These are phyloP conservation scores for Timandra comae DNA, from an alignment of 2,888 invertebrate genomes.

Conservation along the genomic window DNA sequence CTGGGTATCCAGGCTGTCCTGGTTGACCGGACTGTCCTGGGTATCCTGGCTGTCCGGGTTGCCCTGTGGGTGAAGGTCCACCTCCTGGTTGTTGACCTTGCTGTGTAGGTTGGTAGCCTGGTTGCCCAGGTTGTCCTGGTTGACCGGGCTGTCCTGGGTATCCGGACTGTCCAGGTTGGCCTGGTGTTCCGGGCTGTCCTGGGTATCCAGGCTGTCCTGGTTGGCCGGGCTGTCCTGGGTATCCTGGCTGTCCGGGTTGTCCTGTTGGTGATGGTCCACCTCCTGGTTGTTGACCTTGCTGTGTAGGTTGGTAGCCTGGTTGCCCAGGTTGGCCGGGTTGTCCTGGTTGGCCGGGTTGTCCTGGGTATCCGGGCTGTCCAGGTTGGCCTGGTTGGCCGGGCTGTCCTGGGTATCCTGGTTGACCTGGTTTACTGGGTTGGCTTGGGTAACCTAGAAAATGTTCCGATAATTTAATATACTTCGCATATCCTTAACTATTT, in stretches of 20 bases:
- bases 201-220: slow-evolving; percentile 18
- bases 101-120: slow-evolving; percentile 7
- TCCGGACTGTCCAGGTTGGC: slow-evolving; percentile 22
- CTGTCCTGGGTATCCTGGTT: slow-evolving; percentile 28
- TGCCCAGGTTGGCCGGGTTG: slow-evolving; percentile 31
- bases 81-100: slow-evolving; percentile 24
- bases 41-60: slow-evolving; percentile 23
- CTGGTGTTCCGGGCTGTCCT: slow-evolving; percentile 23
- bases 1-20: slow-evolving; percentile 12
- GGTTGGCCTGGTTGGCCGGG: slow-evolving; percentile 63
- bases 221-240: slow-evolving; percentile 15
- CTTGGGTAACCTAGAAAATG: slow-evolving; percentile 20
- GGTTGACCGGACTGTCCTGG: slow-evolving; percentile 31
- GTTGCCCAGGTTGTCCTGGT: slow-evolving; percentile 7
- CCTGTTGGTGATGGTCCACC: too few relatives aligned
- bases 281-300: slow-evolving; percentile 12
- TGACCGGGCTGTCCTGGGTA: slow-evolving; percentile 22
- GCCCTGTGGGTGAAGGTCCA: slow-evolving; percentile 14
- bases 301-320: slow-evolving; percentile 11
- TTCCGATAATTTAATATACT: slow-evolving; percentile 23
- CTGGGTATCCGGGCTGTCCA: slow-evolving; percentile 26
- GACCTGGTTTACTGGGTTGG: slow-evolving; percentile 2
- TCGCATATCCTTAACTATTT: too few relatives aligned
- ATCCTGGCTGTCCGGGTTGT: too few relatives aligned
- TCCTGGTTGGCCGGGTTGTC: slow-evolving; percentile 32